Conservation (phyloP, 2,113 vertebrate genomes). For the Spilogale gracilis region DNA sequence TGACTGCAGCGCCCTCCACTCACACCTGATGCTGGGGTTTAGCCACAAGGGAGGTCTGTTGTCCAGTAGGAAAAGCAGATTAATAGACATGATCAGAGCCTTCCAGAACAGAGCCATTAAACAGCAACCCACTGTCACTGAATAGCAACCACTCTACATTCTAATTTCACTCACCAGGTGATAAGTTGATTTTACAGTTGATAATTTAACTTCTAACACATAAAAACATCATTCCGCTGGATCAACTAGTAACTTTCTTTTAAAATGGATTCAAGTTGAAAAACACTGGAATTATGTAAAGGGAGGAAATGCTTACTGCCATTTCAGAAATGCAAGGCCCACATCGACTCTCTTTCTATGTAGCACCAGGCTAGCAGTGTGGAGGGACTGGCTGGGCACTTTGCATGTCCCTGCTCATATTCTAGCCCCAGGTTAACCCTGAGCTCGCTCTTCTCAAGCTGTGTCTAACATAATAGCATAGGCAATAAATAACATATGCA, state of each 20-base stretch:
- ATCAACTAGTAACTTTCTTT: not conserved
- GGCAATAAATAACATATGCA: not conserved
- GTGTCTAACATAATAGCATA: not conserved
- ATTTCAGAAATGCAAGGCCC: rapidly evolving
- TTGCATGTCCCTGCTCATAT: rapidly evolving
- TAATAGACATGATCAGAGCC: constrained; percentile 57
- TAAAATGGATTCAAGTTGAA: not conserved
- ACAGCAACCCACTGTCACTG: not conserved
- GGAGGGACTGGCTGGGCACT: not conserved
- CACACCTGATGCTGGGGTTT: not conserved
- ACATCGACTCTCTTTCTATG: not conserved
- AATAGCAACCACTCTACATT: not conserved
- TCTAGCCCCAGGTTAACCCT: not conserved
- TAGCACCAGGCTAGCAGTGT: rapidly evolving
- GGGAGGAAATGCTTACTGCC: not conserved
- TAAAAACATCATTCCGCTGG: constrained; percentile 39
- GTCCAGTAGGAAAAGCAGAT: constrained; percentile 46
- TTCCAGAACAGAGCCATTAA: constrained; percentile 51
- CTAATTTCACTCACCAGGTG: constrained; percentile 74
- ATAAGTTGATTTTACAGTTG: constrained; percentile 62
- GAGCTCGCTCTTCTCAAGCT: not conserved
- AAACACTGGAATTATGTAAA: not conserved
- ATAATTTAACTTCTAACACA: constrained; percentile 58
- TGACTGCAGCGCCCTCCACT: not conserved
- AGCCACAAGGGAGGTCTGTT: constrained; percentile 12